Base-by-base conservation (phyloP, 2,888 invertebrate species). In the Pyrocoelia pectoralis region DNA sequence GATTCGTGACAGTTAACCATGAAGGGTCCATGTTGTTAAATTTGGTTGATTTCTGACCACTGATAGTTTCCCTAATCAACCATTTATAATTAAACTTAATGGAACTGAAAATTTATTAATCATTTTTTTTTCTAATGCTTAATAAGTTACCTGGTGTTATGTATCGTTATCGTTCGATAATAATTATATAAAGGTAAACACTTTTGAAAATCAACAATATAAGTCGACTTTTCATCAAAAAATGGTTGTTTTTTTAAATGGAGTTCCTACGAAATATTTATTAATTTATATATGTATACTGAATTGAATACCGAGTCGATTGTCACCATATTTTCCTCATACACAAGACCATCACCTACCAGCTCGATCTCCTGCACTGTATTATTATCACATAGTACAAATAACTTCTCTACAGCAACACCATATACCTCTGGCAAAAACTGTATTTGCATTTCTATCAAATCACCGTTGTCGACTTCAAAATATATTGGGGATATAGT, bases 341-440 rank as follows among this genome's bases (percentile, higher is more conserved):
- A 83, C 28, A 76, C 66, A 1, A 83, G 59, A 12, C 81, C 82
- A 66, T 84, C 83, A 1, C 83, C 84, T 15, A 83, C 72, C 33
- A 84, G 68, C 65, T 83, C 82, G 1, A 81, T 69, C 48, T 76
- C 72, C 56, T 80, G 70, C 19, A 77, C 72, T 0, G 78, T 73
- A 48, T 79, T 78, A 69, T 83, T 84, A 66, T 83, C 79, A 56
- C 83, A 81, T 10, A 83, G 68, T 14, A 83, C 60, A 56, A 76
- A 79, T 9, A 83, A 62, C 49, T 80, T 81, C 65, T 83, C 82
- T 1, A 78, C 74, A 73, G 80, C 73, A 48, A 82, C 67, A 12
- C 83, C 83, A 14, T 69, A 72, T 43, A 72, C 65, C 10, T 69
- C 67, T 0, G 83, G 83, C 15, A 70, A 73, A 71, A 83, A 84